These are phyloP conservation scores for Aspidiotus rigidus DNA, from an alignment of 2,888 invertebrate species.

Conservation along the genomic window DNA sequence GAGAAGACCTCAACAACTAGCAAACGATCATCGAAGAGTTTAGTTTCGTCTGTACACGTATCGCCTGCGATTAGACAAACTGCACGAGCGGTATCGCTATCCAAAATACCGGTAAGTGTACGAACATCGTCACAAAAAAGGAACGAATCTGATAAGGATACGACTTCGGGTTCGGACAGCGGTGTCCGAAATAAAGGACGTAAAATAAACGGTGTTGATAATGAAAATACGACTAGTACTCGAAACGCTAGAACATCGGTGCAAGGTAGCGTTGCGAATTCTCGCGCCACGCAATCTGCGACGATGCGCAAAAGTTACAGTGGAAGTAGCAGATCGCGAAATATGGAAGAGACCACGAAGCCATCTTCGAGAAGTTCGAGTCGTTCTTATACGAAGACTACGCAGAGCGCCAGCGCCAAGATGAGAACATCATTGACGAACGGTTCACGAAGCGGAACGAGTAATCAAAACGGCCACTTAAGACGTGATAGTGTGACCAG, in stretches of 20 bases:
- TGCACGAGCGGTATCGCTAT: constrained; percentile 24
- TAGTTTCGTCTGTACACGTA: constrained; percentile 23
- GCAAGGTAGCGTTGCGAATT: neutral
- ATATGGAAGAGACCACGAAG: constrained; percentile 2
- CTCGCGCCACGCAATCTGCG: constrained; percentile 1
- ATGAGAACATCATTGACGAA: neutral
- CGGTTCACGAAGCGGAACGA: neutral
- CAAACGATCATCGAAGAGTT: constrained; percentile 22
- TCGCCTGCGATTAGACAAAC: constrained; percentile 22
- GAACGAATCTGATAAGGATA: constrained; percentile 22
- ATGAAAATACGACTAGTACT: neutral
- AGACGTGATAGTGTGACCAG: neutral
- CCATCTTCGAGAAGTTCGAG: neutral
- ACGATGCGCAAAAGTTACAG: constrained; percentile 21
- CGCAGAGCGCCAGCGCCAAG: constrained; percentile 10
- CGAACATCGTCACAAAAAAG: constrained; percentile 27
- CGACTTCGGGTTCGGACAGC: constrained; percentile 26
- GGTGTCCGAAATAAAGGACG: neutral
- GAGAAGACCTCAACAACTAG: constrained; percentile 8
- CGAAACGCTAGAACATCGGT: neutral
- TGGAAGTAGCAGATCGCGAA: constrained; percentile 1
- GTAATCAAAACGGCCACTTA: neutral
- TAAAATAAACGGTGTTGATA: neutral
- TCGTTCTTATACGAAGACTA: neutral
- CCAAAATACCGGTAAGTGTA: constrained; percentile 24